phyloP scores from a whole-genome alignment of 2,888 invertebrate genomes.

The Machimus rusticus region DNA sequence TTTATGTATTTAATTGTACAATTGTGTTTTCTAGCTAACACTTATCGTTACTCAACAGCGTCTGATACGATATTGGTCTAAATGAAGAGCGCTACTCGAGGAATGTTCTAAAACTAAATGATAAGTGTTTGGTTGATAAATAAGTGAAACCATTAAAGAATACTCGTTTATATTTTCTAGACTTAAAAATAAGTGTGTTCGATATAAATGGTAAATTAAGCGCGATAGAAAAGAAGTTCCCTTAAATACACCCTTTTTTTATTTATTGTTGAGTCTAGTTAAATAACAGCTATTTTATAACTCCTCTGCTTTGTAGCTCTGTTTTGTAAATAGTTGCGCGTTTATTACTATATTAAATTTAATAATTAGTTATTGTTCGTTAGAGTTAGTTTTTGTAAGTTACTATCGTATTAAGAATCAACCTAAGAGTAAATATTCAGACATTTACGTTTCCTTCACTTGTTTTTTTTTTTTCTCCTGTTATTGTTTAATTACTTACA shows the following conservation, averaged over 20 bases:
- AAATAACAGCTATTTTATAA: slow-evolving; percentile 9
- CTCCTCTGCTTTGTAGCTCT: not conserved
- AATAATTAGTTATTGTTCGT: slow-evolving; percentile 42
- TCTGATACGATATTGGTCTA: slow-evolving; percentile 5
- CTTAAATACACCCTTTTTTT: not conserved
- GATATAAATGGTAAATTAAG: not conserved
- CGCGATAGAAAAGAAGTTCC: not conserved
- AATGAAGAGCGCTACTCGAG: not conserved
- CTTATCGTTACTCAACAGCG: slow-evolving; percentile 19
- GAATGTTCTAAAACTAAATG: not conserved
- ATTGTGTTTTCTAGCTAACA: slow-evolving; percentile 40
- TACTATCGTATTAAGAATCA: slow-evolving; percentile 1
- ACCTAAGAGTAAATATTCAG: slow-evolving; percentile 28
- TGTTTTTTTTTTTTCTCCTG: not conserved
- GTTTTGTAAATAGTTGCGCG: slow-evolving; percentile 43
- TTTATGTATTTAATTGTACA: slow-evolving; percentile 32
- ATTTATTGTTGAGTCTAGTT: not conserved
- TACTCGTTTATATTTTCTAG: not conserved
- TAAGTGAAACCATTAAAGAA: not conserved
- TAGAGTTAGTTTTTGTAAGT: slow-evolving; percentile 29
- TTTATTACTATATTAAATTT: slow-evolving; percentile 35
- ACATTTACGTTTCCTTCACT: slow-evolving; percentile 31
- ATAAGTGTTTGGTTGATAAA: not conserved
- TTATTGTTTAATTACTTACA: slow-evolving; percentile 16
- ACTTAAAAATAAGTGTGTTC: not conserved